Evolutionary conservation across 2,113 vertebrate species (phyloP), one percentile per base, ranked within the genome.

Genomic region (Phalacrocorax pelagicus): DNA sequence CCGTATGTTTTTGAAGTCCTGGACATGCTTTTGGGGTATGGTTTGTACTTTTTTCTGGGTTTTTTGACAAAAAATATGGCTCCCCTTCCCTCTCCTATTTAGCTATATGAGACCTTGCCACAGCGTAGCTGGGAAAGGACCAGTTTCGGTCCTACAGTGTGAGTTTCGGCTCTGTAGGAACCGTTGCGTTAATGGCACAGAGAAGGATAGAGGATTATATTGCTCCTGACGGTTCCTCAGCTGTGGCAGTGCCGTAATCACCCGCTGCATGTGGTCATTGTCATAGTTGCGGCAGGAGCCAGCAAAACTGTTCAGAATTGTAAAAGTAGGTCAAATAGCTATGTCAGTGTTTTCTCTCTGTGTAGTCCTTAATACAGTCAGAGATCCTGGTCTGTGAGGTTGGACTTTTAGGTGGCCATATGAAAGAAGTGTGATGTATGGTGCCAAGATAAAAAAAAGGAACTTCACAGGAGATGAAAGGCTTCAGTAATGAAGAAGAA

Each of bases 131-230:
- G 54, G 46, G 52, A 51, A 86, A 58, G 51, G 15, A 67, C 22
- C 10, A 2, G 7, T 78, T 70, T 86, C 34, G 38, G 38, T 38
- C 38, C 38, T 15, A 30, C 51, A 66, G 72, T 9, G 32, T 3
- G 4, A 23, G 34, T 46, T 38, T 55, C 1, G 4, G 46, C 55
- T 82, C 65, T 61, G 70, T 36, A 47, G 65, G 61, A 85, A 4
- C 26, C 0, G 0, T 27, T 40, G 70, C 4, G 1, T 14, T 49
- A 49, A 36, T 61, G 27, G 6, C 32, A 46, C 5, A 5, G 30
- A 20, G 47, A n/a, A 46, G 34, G 46, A 12, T 6, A 36, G 44
- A 32, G 38, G 29, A 47, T 36, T 23, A 2, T 15, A 15, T 65
- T 51, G 38, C 13, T 69, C n/a, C 38, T 71, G 40, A 17, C 3